Conservation (phyloP, 2,888 invertebrate species). For the Archaeoteleia sp. region DNA sequence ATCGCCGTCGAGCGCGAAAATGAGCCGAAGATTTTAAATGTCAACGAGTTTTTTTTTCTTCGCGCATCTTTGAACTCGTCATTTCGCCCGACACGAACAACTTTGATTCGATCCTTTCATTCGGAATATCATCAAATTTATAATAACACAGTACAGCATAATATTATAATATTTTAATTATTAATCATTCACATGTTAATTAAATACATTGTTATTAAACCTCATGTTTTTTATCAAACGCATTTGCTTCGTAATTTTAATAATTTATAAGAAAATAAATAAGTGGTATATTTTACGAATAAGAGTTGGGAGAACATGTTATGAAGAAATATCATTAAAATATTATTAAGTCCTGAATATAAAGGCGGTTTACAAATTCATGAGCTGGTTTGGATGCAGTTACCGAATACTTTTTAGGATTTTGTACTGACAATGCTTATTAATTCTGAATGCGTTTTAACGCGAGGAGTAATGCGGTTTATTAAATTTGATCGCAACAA, state of each 20-base stretch:
- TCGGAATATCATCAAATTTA: constrained; percentile 35
- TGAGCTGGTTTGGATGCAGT: neutral
- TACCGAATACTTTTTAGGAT: constrained; percentile 13
- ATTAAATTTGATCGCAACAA: no score
- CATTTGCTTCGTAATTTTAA: no score
- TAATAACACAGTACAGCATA: constrained; percentile 27
- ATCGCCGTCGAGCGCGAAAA: constrained; percentile 45
- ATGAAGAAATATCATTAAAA: no score
- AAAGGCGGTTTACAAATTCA: neutral
- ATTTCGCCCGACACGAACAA: constrained; percentile 31
- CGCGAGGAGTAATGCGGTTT: no score
- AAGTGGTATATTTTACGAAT: no score
- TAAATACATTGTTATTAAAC: no score
- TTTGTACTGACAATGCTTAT: constrained; percentile 2
- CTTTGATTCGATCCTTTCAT: constrained; percentile 39
- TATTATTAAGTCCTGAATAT: no score
- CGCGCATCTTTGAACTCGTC: constrained; percentile 43
- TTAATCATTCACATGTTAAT: no score
- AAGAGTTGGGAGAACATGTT: no score
- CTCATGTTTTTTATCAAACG: no score
- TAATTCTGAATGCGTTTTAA: constrained; percentile 2
- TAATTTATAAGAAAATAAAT: no score
- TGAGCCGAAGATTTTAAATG: constrained; percentile 51
- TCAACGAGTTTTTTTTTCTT: constrained; percentile 49
- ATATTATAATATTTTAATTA: no score